Evolutionary conservation across 2,113 vertebrate genomes (phyloP).

Genomic region (sheep (Ovis aries)): DNA sequence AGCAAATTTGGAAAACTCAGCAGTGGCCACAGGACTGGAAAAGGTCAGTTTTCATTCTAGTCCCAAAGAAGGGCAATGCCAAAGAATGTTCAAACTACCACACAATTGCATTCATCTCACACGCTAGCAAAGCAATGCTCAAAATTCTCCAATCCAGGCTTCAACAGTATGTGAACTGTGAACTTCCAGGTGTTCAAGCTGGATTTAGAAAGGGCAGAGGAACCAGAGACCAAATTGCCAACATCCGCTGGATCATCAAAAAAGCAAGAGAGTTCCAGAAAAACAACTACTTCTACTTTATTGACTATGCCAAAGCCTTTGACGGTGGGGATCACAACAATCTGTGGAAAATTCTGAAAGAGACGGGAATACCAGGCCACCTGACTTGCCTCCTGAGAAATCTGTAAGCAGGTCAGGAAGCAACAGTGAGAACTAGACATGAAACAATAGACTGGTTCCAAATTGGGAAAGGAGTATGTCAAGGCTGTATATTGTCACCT

Average conservation of each 20-base stretch:
- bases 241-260: background rate
- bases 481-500: background rate
- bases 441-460: background rate
- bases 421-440: background rate
- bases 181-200: background rate
- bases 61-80: background rate
- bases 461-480: background rate
- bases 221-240: background rate
- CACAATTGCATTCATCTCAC: background rate
- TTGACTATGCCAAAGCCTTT: background rate
- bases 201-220: background rate
- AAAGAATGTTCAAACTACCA: background rate
- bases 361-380: background rate
- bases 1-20: background rate
- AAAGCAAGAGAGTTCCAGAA: background rate
- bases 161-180: background rate
- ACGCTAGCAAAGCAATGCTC: background rate
- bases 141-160: background rate
- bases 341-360: background rate
- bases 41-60: background rate
- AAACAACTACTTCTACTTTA: background rate
- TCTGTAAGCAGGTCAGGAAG: background rate
- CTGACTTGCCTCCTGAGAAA: background rate
- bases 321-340: background rate
- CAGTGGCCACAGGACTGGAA: background rate